phyloP scores from a whole-genome alignment of 1,140 invertebrate species.

The Aethina tumida region DNA sequence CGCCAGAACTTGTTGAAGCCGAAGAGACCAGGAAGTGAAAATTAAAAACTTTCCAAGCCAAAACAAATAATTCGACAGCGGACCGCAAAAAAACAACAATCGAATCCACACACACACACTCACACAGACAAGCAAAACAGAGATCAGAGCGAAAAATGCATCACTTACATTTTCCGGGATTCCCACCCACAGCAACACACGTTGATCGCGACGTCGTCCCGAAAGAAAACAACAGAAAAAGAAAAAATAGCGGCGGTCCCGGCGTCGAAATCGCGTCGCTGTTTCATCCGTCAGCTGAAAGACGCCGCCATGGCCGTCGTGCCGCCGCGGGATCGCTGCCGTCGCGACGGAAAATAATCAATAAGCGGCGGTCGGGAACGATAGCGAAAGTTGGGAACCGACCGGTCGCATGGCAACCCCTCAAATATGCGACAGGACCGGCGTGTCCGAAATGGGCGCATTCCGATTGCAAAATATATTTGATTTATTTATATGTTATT shows the following conservation, averaged over 20 bases:
- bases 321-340: too few relatives aligned
- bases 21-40: too few relatives aligned
- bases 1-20: too few relatives aligned
- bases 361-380: constrained; percentile 34
- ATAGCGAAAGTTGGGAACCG: constrained; percentile 32
- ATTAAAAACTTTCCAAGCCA: too few relatives aligned
- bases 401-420: constrained; percentile 21
- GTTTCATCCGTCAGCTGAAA: constrained; percentile 37
- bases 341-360: constrained; percentile 37
- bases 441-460: neutral
- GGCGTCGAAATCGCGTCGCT: constrained; percentile 23
- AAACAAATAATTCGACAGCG: too few relatives aligned
- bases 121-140: too few relatives aligned
- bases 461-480: too few relatives aligned
- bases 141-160: constrained; percentile 1
- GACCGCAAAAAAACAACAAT: too few relatives aligned
- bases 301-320: constrained; percentile 33
- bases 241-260: constrained; percentile 28
- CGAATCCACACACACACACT: too few relatives aligned
- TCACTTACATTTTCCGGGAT: constrained; percentile 27
- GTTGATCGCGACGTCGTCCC: constrained; percentile 6
- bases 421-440: constrained; percentile 7
- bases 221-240: constrained; percentile 20
- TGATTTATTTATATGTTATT: too few relatives aligned
- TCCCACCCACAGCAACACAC: constrained; percentile 18